Base-by-base conservation (phyloP, 2,888 invertebrate genomes). In the Scrobipalpa atriplicella region DNA sequence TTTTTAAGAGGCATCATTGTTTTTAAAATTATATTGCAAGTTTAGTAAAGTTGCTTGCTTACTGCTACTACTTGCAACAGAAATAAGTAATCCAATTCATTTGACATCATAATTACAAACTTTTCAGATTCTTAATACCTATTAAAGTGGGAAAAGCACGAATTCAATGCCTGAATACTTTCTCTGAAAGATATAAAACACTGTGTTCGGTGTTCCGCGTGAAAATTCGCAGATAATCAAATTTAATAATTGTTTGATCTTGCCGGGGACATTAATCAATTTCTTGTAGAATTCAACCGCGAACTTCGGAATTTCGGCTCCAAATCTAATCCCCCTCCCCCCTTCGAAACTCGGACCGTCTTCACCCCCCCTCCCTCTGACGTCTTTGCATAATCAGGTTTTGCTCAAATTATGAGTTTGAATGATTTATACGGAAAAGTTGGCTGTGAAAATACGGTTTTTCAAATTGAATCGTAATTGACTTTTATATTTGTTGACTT, bases 191-290 rank as follows among this genome's bases (percentile, higher is more conserved):
- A n/a, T 16, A 16, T 16, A 47, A 43, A 43, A 47, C 47, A 47
- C 0, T n/a, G 16, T n/a, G 16, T 1, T n/a, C 29, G 5, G 5
- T 29, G 5, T 29, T n/a, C 47, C 5, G 47, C 47, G 47, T 16
- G 64, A 60, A 67, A 62, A 60, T 77, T 80, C 78, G 77, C 76
- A 78, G 78, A 82, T 85, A 85, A 88, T 85, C 83, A 79, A 84
- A 88, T 89, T 84, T 79, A 76, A 82, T 86, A 88, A 89, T 89
- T 88, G 84, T 88, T 84, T 84, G 84, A 87, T 85, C 84, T 82
- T 77, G 78, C 73, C 72, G 78, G 76, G 75, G 75, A 78, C 85
- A 87, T 89, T 89, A 87, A 90, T 90, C 89, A 89, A 89, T 88
- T 89, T 84, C 83, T 85, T 84, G 81, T 85, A 83, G 81, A 83